phyloP scores from a whole-genome alignment of 2,113 vertebrate genomes.

The Polypterus bichir region DNA sequence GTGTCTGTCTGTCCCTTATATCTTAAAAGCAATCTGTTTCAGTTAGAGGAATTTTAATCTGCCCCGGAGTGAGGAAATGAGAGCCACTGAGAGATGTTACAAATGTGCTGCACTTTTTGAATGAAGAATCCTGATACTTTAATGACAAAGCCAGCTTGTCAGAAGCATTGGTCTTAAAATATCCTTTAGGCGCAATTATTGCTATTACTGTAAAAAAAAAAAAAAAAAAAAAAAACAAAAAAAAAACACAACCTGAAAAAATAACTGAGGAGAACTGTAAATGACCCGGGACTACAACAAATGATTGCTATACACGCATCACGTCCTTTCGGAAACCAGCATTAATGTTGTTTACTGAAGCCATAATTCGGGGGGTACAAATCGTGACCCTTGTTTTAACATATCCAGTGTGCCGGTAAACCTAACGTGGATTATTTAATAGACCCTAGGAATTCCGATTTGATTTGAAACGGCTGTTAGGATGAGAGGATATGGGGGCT shows the following conservation, averaged over 20 bases:
- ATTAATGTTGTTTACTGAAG: background rate
- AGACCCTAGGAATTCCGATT: too few relatives aligned
- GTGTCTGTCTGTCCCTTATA: too few relatives aligned
- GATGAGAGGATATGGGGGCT: too few relatives aligned
- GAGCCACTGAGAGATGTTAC: constrained; percentile 4
- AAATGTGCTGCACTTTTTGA: background rate
- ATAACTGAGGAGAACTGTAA: background rate
- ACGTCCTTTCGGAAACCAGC: background rate
- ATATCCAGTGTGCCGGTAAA: too few relatives aligned
- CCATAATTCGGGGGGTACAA: too few relatives aligned
- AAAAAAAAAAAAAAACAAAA: background rate
- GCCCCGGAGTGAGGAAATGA: constrained; percentile 4
- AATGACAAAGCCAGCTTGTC: constrained; percentile 4
- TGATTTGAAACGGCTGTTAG: too few relatives aligned
- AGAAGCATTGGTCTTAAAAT: background rate
- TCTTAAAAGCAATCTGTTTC: background rate
- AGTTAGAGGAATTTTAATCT: constrained; percentile 3
- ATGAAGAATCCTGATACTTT: constrained; percentile 1
- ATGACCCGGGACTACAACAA: background rate
- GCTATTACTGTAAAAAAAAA: background rate
- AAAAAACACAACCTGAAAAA: background rate
- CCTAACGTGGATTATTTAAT: too few relatives aligned
- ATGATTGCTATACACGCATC: background rate
- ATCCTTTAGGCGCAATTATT: background rate
- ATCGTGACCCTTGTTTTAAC: too few relatives aligned